Base-by-base conservation (phyloP, 2,113 vertebrate genomes). In the Romanogobio albipinnatus region DNA sequence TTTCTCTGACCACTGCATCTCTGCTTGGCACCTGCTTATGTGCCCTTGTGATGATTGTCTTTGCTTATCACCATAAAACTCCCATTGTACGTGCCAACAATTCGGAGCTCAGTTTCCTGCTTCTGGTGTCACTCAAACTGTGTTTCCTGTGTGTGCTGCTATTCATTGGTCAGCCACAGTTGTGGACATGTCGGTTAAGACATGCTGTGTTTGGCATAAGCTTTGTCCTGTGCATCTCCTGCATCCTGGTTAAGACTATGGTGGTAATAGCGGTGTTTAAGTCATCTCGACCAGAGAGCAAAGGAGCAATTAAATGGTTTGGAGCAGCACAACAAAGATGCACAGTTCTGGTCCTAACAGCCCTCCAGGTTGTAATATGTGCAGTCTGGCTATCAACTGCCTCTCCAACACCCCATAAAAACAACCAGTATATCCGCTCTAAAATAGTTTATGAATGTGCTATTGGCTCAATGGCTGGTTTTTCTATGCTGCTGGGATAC, bases 361-460 rank as follows among this genome's bases (percentile, higher is more conserved):
- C 33, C 8, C 66, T 70, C 1, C 66, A 70, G 33, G 33, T 70
- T 70, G 17, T 70, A 17, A 70, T 39, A 22, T 70, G 66, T 70
- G 17, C 66, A 70, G 66, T 39, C 17, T 70, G 66, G 66, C 33
- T 70, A 4, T 70, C 66, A 22, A 70, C 66, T 39, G 66, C 33
- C 33, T 70, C 66, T 70, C 66, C 66, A 70, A 39, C 33, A 39
- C 66, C 66, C 8, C 17, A 70, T 62, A 87, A 82, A 45, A 87
- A 85, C 14, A 83, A 45, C 61, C 81, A 70, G 24, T 83, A 83
- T 36, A 77, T 59, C 62, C 68, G 76, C 5, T 78, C 79, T 33
- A 87, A 77, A 74, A 85, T 87, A 10, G 80, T 87, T 3, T 74
- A 81, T 81, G 86, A 87, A 45, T 87, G 86, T 82, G 53, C 77